Evolutionary conservation across 2,797 vertebrate species (phyloP).

Genomic region (Myoxocephalus aenaeus): DNA sequence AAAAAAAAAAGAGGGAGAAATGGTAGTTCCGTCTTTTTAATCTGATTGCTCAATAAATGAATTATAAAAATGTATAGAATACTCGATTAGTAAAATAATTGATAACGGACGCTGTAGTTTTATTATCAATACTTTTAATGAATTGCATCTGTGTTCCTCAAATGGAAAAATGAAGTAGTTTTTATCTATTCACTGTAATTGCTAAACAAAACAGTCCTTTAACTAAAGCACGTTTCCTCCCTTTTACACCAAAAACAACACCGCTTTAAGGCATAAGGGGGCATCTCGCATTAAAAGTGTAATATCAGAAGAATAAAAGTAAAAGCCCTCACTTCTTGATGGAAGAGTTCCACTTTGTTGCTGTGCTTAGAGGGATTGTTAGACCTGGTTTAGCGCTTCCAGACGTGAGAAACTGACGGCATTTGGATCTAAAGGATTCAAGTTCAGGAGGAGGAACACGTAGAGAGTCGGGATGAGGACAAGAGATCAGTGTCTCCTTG

Average conservation of each 20-base stretch:
- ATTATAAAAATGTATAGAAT: no score
- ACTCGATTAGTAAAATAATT: no score
- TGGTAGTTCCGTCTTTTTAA: no score
- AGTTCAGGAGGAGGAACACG: neutral
- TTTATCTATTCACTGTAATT: neutral
- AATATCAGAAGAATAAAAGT: neutral
- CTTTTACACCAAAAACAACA: no score
- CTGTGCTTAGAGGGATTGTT: neutral
- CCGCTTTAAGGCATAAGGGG: no score
- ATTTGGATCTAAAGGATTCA: neutral
- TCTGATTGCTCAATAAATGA: no score
- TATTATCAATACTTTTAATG: no score
- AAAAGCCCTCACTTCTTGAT: neutral
- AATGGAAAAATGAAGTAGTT: no score
- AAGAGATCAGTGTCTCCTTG: slow-evolving; percentile 45
- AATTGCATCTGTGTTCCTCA: no score
- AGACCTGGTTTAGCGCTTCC: neutral
- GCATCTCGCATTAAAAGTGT: neutral
- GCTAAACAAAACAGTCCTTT: neutral
- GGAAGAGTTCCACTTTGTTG: neutral
- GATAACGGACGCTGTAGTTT: no score
- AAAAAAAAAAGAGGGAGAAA: no score
- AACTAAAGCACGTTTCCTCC: neutral
- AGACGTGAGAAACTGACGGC: neutral
- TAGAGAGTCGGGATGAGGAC: slow-evolving; percentile 22